Evolutionary conservation across 2,888 invertebrate species (phyloP), one percentile per base, ranked within the genome.

Genomic region (Amblyjoppa proteus): DNA sequence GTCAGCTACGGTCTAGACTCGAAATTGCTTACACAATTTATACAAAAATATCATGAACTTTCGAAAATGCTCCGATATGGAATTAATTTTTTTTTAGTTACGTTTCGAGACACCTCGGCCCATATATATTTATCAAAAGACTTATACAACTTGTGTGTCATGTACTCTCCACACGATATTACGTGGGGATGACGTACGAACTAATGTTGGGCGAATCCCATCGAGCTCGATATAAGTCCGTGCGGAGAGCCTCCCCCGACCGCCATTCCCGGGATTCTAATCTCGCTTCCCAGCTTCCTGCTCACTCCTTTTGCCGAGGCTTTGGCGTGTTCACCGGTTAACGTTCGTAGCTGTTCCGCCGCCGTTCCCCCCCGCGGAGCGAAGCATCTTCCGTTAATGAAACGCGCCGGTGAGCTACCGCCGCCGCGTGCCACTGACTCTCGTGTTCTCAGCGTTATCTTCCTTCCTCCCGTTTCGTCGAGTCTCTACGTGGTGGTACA

Each of bases 351-450:
- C 74, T 77, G 49, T 74, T 73, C 81, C 56, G 38, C 53, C 45
- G 64, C 51, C 73, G 49, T 38, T 49, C 89, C 85, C 90, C 90
- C 88, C 91, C 92, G 90, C 91, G 89, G 92, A 49, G 64, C 83
- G 91, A 91, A 93, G 92, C 92, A 93, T 93, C 93, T 93, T 92
- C 91, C 91, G 93, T 92, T 94, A 94, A 94, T 94, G 94, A 94
- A 94, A 94, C 93, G 92, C 90, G 92, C 89, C 88, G 91, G 91
- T 94, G 94, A 94, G 93, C 93, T 94, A 94, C 92, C 91, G 92
- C 87, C 90, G 91, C 92, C 92, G 92, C 94, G 94, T 94, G 93
- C 93, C 90, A 90, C 89, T 86, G 85, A 81, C 85, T 88, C 84
- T 78, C 83, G 89, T 90, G 90, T 91, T 91, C 89, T 88, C 91